phyloP scores from a whole-genome alignment of 2,797 vertebrate genomes.

The Oreonectes daqikongensis region DNA sequence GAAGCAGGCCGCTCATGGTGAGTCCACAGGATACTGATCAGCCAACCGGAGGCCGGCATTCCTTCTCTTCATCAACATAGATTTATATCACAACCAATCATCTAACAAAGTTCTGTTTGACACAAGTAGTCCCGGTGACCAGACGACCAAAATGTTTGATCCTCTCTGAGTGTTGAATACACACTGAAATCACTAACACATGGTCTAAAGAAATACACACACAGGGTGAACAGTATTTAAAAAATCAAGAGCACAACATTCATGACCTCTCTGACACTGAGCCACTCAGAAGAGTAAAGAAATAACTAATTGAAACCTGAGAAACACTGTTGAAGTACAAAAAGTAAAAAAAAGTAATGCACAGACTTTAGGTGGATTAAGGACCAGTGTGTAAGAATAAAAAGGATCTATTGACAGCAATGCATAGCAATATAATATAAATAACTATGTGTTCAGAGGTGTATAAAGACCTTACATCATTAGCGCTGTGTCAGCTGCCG shows the following conservation, averaged over 20 bases:
- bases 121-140: constrained; percentile 57
- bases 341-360: too few species aligned
- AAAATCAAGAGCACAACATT: constrained; percentile 48
- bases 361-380: too few species aligned
- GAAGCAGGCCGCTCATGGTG: constrained; percentile 43
- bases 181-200: constrained; percentile 75
- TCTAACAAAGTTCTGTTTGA: constrained; percentile 57
- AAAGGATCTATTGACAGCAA: too few species aligned
- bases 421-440: too few species aligned
- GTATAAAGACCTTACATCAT: too few species aligned
- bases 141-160: constrained; percentile 61
- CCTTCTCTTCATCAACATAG: constrained; percentile 58
- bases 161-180: constrained; percentile 64
- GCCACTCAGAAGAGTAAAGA: constrained; percentile 55
- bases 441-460: too few species aligned
- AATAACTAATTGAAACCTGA: constrained; percentile 68
- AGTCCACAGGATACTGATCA: constrained; percentile 53
- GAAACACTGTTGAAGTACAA: constrained; percentile 49
- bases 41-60: constrained; percentile 60
- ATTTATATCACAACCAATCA: constrained; percentile 62
- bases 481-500: too few species aligned
- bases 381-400: too few species aligned
- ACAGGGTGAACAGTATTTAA: constrained; percentile 60
- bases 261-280: constrained; percentile 55
- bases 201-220: constrained; percentile 60